phyloP scores from a whole-genome alignment of 1,140 invertebrate genomes.

The Wasmannia auropunctata region DNA sequence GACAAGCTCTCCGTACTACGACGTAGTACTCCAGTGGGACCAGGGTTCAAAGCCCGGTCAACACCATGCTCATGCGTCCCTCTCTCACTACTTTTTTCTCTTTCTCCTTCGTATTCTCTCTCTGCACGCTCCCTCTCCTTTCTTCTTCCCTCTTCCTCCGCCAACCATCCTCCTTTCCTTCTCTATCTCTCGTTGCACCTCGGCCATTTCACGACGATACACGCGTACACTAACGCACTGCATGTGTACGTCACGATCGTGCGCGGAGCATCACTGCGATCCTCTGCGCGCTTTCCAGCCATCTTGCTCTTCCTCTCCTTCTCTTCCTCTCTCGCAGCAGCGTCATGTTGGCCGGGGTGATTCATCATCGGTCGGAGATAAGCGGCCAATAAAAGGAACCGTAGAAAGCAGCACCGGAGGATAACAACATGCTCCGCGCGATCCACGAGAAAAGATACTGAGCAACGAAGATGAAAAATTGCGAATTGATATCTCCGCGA shows the following conservation, averaged over 20 bases:
- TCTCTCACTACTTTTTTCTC: slow-evolving; percentile 32
- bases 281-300: slow-evolving; percentile 35
- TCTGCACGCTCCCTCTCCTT: slow-evolving; percentile 41
- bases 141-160: neutral
- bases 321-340: slow-evolving; percentile 8
- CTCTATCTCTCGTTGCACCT: slow-evolving; percentile 51
- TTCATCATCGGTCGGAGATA: slow-evolving; percentile 73
- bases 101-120: neutral
- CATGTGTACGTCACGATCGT: slow-evolving; percentile 17
- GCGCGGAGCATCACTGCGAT: slow-evolving; percentile 57
- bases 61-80: slow-evolving; percentile 71
- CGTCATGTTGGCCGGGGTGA: slow-evolving; percentile 63
- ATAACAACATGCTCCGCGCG: slow-evolving; percentile 60
- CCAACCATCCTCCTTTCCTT: slow-evolving; percentile 38
- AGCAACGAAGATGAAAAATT: slow-evolving; percentile 65
- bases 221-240: neutral
- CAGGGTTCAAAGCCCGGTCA: slow-evolving; percentile 82
- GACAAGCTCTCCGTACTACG: slow-evolving; percentile 73
- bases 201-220: slow-evolving; percentile 67
- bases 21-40: slow-evolving; percentile 77
- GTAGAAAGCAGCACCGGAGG: slow-evolving; percentile 60
- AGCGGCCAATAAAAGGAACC: slow-evolving; percentile 73
- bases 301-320: slow-evolving; percentile 50
- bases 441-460: slow-evolving; percentile 55
- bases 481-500: slow-evolving; percentile 46